Evolutionary conservation across 2,888 invertebrate genomes (phyloP).

Genomic region (Oligia latruncula): DNA sequence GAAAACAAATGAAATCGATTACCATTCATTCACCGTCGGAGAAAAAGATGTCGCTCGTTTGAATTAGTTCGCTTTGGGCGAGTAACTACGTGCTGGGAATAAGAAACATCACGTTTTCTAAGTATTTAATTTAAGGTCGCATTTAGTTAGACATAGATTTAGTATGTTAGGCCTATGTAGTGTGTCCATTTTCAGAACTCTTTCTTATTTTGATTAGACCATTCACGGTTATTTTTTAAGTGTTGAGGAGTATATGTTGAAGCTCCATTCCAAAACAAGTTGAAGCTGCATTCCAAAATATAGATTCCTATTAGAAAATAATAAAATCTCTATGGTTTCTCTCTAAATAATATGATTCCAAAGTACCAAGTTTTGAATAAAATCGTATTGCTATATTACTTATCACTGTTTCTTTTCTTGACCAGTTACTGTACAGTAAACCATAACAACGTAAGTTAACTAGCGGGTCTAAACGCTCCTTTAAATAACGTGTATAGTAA

Average conservation of each 20-base stretch:
- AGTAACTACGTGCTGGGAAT: background rate
- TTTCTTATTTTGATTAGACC: background rate
- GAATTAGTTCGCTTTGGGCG: background rate
- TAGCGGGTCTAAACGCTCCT: slow-evolving; percentile 3
- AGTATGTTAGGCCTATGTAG: background rate
- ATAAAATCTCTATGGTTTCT: background rate
- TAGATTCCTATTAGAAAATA: background rate
- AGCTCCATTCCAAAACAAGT: background rate
- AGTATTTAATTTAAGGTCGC: background rate
- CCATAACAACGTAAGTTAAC: background rate
- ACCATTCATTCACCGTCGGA: background rate
- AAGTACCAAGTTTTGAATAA: background rate
- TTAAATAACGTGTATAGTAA: slow-evolving; percentile 3
- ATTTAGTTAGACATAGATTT: background rate
- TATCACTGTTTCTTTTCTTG: background rate
- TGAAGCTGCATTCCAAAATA: background rate
- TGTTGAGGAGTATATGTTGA: background rate
- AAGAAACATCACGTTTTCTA: background rate
- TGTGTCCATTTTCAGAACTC: background rate
- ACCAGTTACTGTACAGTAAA: background rate
- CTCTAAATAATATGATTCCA: background rate
- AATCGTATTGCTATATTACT: background rate
- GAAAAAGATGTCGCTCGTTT: slow-evolving; percentile 15
- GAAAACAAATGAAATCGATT: slow-evolving; percentile 33
- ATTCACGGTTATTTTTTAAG: background rate